Percentiles rank a stretch among this genome's conserved stretches.
Conservation (phyloP, 1,140 invertebrate species). For the Brachionus plicatilis region DNA sequence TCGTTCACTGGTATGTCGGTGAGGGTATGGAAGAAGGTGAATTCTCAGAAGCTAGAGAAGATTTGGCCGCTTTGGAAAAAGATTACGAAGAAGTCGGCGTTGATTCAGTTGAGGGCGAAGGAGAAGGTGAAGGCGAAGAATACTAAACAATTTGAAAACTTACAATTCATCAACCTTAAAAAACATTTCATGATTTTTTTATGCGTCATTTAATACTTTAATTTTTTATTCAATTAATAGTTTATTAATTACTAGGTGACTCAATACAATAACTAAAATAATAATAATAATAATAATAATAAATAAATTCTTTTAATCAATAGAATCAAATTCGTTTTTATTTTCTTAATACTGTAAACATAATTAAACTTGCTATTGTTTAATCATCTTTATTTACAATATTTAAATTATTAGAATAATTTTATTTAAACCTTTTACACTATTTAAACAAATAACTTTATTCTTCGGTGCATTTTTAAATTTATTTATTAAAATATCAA, state of each 20-base stretch:
- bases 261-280: neutral
- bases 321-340: neutral
- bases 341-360: neutral
- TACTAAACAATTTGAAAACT: neutral
- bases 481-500: too few relatives aligned
- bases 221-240: neutral
- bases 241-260: neutral
- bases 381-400: too few relatives aligned
- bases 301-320: neutral
- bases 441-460: too few relatives aligned
- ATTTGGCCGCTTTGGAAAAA: slow-evolving; percentile 45
- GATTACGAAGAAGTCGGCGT: slow-evolving; percentile 45
- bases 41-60: slow-evolving; percentile 48
- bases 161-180: neutral
- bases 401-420: too few relatives aligned
- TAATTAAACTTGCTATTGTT: neutral
- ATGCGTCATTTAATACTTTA: neutral
- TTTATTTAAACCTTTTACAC: too few relatives aligned
- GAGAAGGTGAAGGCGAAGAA: slow-evolving; percentile 42
- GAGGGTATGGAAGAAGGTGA: slow-evolving; percentile 59
- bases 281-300: neutral
- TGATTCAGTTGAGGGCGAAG: slow-evolving; percentile 42
- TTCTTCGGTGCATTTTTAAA: too few relatives aligned
- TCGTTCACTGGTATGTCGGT: slow-evolving; percentile 51
- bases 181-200: neutral